A percentile compares a stretch with the other conserved stretches of the same genome.
phyloP scores from a whole-genome alignment of 2,888 invertebrate species.

The Arrhopalites spinosus region DNA sequence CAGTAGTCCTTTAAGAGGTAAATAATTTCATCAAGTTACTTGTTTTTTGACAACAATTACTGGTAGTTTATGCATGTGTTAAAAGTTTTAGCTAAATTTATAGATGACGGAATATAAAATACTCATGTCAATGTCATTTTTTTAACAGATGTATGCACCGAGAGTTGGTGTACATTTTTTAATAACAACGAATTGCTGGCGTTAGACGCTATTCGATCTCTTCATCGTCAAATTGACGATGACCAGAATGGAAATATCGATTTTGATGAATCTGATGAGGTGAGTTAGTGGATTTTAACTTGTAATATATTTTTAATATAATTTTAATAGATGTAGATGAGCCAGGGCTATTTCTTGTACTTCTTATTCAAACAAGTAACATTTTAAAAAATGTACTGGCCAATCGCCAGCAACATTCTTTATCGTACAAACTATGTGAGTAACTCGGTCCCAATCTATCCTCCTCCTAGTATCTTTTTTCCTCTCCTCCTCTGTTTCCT shows the following conservation, averaged over 20 bases:
- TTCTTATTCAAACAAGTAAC: slow-evolving; percentile 14
- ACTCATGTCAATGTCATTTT: too few species aligned
- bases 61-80: too few species aligned
- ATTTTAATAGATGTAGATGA: not conserved
- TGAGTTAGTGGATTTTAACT: slow-evolving; percentile 59
- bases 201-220: slow-evolving; percentile 87
- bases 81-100: too few species aligned
- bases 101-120: too few species aligned
- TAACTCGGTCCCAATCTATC: slow-evolving; percentile 17
- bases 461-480: slow-evolving; percentile 14
- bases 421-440: slow-evolving; percentile 12
- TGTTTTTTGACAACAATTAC: too few species aligned
- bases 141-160: slow-evolving; percentile 23
- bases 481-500: not conserved
- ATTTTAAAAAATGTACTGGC: slow-evolving; percentile 21
- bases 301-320: slow-evolving; percentile 1
- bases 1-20: slow-evolving; percentile 10
- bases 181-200: slow-evolving; percentile 74
- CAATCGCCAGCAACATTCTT: slow-evolving; percentile 28
- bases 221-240: slow-evolving; percentile 94
- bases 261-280: slow-evolving; percentile 95
- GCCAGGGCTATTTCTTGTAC: slow-evolving; percentile 23
- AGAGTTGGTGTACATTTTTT: slow-evolving; percentile 52
- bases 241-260: slow-evolving; percentile 94
- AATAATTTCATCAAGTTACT: not conserved